These are phyloP conservation scores for Mesaphorura yosii DNA, from an alignment of 1,140 invertebrate species.

Conservation along the genomic window DNA sequence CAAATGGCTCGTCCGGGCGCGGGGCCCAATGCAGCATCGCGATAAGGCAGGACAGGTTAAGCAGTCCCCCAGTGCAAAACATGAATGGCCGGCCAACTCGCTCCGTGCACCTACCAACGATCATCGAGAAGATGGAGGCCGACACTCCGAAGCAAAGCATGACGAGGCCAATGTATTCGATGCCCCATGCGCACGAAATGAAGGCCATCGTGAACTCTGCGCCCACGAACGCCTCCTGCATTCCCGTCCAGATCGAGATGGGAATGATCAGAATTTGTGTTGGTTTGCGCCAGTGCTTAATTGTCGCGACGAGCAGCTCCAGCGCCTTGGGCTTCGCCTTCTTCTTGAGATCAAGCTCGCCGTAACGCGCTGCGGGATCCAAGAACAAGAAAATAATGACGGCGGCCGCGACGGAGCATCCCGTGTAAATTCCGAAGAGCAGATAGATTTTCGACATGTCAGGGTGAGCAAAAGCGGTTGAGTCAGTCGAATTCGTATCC, in stretches of 20 bases:
- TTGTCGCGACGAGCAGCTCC: slow-evolving; percentile 70
- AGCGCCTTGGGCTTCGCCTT: slow-evolving; percentile 61
- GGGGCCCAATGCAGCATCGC: slow-evolving; percentile 70
- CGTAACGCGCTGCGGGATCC: slow-evolving; percentile 77
- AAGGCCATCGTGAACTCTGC: slow-evolving; percentile 63
- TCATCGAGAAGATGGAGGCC: slow-evolving; percentile 72
- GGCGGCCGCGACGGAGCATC: slow-evolving; percentile 69
- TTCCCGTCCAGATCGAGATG: slow-evolving; percentile 87
- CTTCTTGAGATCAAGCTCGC: slow-evolving; percentile 45
- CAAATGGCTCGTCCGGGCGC: slow-evolving; percentile 54
- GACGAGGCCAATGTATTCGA: slow-evolving; percentile 81
- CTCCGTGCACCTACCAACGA: slow-evolving; percentile 83
- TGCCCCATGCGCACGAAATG: slow-evolving; percentile 74
- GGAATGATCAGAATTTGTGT: slow-evolving; percentile 86
- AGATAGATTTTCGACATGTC: slow-evolving; percentile 64
- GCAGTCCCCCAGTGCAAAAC: slow-evolving; percentile 56
- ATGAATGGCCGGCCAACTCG: slow-evolving; percentile 77
- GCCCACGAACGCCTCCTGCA: slow-evolving; percentile 91
- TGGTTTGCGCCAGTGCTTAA: slow-evolving; percentile 75
- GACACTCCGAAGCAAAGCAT: slow-evolving; percentile 84
- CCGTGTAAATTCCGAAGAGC: slow-evolving; percentile 76
- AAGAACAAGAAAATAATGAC: slow-evolving; percentile 73
- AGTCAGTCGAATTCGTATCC: slow-evolving; percentile 32
- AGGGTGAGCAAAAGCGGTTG: neutral
- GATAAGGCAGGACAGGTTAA: slow-evolving; percentile 48